phyloP scores from a whole-genome alignment of 2,797 vertebrate species.

The Cyprinella venusta region DNA sequence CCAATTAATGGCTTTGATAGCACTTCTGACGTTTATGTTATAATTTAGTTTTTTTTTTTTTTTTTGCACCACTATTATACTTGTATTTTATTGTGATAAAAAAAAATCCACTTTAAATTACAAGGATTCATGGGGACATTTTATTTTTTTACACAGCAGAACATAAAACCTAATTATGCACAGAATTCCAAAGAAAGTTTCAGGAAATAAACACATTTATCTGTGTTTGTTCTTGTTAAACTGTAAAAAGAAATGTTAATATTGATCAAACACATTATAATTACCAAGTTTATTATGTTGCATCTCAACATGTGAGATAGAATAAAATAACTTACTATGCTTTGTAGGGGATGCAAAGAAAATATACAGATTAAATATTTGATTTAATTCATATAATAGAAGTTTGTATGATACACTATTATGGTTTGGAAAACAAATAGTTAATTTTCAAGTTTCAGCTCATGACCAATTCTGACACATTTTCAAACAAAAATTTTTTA shows the following conservation, averaged over 20 bases:
- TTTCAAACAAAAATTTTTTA: no score
- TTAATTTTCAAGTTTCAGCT: neutral
- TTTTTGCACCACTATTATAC: neutral
- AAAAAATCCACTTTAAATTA: neutral
- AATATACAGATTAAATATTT: neutral
- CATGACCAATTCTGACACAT: neutral
- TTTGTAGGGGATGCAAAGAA: neutral
- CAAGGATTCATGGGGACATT: neutral
- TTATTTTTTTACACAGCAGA: neutral
- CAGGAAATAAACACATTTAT: neutral
- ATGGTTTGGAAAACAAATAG: neutral
- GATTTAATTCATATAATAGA: neutral
- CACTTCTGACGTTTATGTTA: conserved; percentile 1
- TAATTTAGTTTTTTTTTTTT: neutral
- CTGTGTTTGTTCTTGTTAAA: neutral
- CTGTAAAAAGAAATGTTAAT: neutral
- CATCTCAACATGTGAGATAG: neutral
- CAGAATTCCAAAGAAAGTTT: neutral
- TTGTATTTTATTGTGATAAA: neutral
- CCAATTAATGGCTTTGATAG: neutral
- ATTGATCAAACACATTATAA: neutral
- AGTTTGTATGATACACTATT: neutral
- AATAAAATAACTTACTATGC: neutral
- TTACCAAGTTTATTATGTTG: neutral
- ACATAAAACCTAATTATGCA: neutral